These are phyloP conservation scores for Cryptocephalus moraei DNA, from an alignment of 2,888 invertebrate species.

Conservation along the genomic window DNA sequence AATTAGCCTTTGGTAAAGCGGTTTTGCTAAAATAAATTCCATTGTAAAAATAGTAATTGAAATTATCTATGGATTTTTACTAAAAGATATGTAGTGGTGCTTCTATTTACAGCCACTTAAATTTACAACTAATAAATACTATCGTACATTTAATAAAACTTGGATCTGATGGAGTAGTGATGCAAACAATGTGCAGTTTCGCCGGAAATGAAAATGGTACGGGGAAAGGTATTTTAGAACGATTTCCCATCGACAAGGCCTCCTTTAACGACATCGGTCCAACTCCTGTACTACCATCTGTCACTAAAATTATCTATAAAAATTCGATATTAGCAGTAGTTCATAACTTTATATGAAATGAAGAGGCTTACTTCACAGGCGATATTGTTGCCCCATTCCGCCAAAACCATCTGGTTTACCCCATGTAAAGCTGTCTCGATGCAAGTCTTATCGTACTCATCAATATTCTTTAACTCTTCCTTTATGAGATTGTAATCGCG, in stretches of 20 bases:
- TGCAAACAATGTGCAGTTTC: conserved; percentile 66
- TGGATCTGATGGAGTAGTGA: conserved; percentile 55
- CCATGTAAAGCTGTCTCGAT: conserved; percentile 71
- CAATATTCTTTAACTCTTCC: conserved; percentile 61
- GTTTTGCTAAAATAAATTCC: conserved; percentile 43
- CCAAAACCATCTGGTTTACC: conserved; percentile 66
- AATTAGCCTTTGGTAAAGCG: conserved; percentile 69
- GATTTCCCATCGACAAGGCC: conserved; percentile 42
- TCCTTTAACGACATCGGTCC: conserved; percentile 54
- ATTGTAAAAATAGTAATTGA: background rate
- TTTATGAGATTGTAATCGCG: conserved; percentile 77
- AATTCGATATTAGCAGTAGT: conserved; percentile 56
- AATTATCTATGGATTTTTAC: too few species aligned
- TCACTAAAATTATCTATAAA: conserved; percentile 54
- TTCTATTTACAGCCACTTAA: too few species aligned
- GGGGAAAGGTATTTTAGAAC: conserved; percentile 48
- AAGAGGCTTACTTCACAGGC: conserved; percentile 59
- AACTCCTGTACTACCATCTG: conserved; percentile 64
- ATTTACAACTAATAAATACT: background rate
- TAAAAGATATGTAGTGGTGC: too few species aligned
- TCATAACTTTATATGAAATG: conserved; percentile 51
- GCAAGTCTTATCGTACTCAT: conserved; percentile 80
- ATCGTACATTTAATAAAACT: conserved; percentile 38
- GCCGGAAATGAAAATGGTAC: conserved; percentile 72
- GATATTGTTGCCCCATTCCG: conserved; percentile 84